These are phyloP conservation scores for Heliconius erato DNA, from an alignment of 2,888 invertebrate genomes.

Conservation along the genomic window DNA sequence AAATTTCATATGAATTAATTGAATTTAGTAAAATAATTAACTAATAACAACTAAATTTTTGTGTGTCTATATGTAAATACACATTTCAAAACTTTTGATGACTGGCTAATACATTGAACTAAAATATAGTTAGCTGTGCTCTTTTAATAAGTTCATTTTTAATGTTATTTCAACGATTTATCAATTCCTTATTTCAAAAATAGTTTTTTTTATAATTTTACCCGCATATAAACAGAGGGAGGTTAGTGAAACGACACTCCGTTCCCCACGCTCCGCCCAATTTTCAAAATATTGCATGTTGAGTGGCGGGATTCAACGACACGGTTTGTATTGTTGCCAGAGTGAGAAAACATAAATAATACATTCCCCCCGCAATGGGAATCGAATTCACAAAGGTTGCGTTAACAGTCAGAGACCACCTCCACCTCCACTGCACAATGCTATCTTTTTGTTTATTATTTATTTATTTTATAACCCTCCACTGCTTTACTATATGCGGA, in stretches of 20 bases:
- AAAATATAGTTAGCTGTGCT: too few relatives aligned
- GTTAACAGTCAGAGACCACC: background rate
- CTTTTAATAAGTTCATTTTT: too few relatives aligned
- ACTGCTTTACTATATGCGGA: background rate
- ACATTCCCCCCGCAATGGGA: too few relatives aligned
- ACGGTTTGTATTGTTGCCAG: background rate
- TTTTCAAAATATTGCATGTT: too few relatives aligned
- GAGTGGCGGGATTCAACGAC: background rate
- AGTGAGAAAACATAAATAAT: background rate
- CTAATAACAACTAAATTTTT: too few relatives aligned
- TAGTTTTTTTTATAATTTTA: too few relatives aligned
- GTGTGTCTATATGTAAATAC: too few relatives aligned
- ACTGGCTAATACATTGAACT: too few relatives aligned
- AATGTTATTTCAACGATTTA: too few relatives aligned
- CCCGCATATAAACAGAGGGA: background rate
- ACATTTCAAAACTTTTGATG: too few relatives aligned
- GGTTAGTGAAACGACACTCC: background rate
- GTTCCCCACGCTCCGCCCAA: background rate
- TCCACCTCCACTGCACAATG: background rate
- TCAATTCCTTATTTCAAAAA: too few relatives aligned
- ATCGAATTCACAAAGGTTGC: background rate
- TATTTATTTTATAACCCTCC: background rate
- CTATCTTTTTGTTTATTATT: background rate
- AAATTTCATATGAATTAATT: conserved; percentile 9
- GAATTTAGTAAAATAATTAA: conserved; percentile 2